phyloP scores from a whole-genome alignment of 2,888 invertebrate genomes.

The Troides aeacus region DNA sequence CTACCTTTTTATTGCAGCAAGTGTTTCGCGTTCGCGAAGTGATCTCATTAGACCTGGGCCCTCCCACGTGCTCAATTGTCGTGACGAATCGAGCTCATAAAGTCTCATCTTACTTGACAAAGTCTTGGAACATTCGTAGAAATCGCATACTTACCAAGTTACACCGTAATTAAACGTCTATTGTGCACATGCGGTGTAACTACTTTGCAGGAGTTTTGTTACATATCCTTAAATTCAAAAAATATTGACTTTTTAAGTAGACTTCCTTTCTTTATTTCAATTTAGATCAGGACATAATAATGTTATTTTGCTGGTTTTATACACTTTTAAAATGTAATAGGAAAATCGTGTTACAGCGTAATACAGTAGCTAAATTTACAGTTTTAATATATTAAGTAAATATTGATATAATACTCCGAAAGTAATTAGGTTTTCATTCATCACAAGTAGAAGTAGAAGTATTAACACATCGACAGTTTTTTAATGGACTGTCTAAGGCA shows the following conservation, averaged over 20 bases:
- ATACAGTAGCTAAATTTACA: too few relatives aligned
- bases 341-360: too few relatives aligned
- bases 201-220: conserved; percentile 1
- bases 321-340: too few relatives aligned
- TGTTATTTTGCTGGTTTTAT: too few relatives aligned
- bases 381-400: too few relatives aligned
- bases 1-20: conserved; percentile 52
- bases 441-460: neutral
- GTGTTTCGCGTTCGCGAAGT: conserved; percentile 34
- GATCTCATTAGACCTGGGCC: conserved; percentile 50
- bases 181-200: neutral
- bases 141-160: conserved; percentile 26
- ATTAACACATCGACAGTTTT: conserved; percentile 1
- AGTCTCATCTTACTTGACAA: conserved; percentile 57
- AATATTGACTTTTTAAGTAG: too few relatives aligned
- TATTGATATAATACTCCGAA: too few relatives aligned
- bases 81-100: conserved; percentile 76
- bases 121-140: conserved; percentile 40
- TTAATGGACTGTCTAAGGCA: conserved; percentile 13
- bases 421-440: neutral
- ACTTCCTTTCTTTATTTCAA: too few relatives aligned
- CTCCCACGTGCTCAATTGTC: conserved; percentile 69
- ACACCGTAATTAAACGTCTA: conserved; percentile 26
- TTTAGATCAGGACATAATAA: too few relatives aligned
- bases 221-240: neutral